phyloP scores from a whole-genome alignment of 1,140 invertebrate genomes.

The Meloidogyne floridensis region DNA sequence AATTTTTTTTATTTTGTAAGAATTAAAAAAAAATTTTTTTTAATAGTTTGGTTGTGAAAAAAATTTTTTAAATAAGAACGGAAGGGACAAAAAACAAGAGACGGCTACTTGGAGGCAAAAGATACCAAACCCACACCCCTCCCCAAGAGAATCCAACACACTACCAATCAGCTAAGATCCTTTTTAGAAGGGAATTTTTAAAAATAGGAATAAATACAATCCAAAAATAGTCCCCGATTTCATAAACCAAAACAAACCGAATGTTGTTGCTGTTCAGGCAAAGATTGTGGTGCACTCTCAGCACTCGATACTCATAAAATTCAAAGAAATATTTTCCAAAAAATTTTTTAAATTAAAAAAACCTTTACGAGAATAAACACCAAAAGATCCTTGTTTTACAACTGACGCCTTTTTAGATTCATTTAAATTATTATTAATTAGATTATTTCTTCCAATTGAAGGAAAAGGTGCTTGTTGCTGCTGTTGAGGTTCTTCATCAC shows the following conservation, averaged over 20 bases:
- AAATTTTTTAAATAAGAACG: too few relatives aligned
- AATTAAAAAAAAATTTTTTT: too few relatives aligned
- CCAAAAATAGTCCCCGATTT: too few relatives aligned
- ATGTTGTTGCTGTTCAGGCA: not conserved
- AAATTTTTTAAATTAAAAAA: not conserved
- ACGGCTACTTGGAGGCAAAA: too few relatives aligned
- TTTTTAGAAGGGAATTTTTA: too few relatives aligned
- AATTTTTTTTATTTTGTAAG: too few relatives aligned
- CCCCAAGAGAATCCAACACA: too few relatives aligned
- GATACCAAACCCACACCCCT: too few relatives aligned
- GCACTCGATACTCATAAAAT: constrained; percentile 10
- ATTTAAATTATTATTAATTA: not conserved
- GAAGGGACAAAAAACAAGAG: too few relatives aligned
- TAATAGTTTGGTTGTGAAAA: too few relatives aligned
- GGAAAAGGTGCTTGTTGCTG: not conserved
- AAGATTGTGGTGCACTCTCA: constrained; percentile 5
- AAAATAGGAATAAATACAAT: too few relatives aligned
- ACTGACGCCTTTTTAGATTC: not conserved
- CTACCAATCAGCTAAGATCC: too few relatives aligned
- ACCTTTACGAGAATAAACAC: constrained; percentile 15
- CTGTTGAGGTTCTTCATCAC: not conserved
- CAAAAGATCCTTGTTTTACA: constrained; percentile 10
- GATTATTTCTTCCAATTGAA: not conserved
- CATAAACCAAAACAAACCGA: not conserved
- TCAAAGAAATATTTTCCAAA: not conserved